Conservation (phyloP, 2,888 invertebrate genomes). For the Augiades crinisus region DNA sequence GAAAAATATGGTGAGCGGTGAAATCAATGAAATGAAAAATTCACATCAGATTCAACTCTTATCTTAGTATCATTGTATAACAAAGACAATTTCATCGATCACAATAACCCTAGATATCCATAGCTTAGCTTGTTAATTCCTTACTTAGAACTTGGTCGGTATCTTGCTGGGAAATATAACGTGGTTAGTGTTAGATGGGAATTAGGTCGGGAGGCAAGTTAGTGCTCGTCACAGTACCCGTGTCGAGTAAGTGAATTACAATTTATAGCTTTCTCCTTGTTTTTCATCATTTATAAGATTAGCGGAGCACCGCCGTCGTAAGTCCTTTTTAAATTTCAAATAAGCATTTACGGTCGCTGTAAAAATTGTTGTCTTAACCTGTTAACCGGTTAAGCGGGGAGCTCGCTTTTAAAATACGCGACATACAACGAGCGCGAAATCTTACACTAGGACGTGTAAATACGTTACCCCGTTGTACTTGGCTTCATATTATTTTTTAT, state of each 20-base stretch:
- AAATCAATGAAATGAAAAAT: no score
- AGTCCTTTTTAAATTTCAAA: conserved; percentile 60
- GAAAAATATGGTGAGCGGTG: no score
- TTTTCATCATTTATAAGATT: conserved; percentile 71
- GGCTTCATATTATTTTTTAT: no score
- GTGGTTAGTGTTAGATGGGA: conserved; percentile 1
- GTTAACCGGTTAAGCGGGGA: no score
- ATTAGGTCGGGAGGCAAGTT: conserved; percentile 15
- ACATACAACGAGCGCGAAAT: no score
- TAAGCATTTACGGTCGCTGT: conserved; percentile 54
- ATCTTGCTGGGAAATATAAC: conserved; percentile 1
- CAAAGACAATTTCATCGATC: background rate
- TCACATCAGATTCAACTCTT: no score
- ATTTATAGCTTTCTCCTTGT: conserved; percentile 65
- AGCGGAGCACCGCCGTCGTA: conserved; percentile 45
- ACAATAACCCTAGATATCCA: no score
- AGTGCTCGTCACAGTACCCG: conserved; percentile 35
- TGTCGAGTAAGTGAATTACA: conserved; percentile 52
- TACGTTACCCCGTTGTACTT: no score
- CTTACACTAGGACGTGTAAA: no score
- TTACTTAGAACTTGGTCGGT: no score
- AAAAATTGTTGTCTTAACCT: conserved; percentile 47
- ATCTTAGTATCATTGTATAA: no score
- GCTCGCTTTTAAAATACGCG: no score
- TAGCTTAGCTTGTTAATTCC: background rate